Percentiles rank a stretch among this genome's conserved stretches.
phyloP scores from a whole-genome alignment of 1,140 invertebrate species.

The Platyscapa corneri region DNA sequence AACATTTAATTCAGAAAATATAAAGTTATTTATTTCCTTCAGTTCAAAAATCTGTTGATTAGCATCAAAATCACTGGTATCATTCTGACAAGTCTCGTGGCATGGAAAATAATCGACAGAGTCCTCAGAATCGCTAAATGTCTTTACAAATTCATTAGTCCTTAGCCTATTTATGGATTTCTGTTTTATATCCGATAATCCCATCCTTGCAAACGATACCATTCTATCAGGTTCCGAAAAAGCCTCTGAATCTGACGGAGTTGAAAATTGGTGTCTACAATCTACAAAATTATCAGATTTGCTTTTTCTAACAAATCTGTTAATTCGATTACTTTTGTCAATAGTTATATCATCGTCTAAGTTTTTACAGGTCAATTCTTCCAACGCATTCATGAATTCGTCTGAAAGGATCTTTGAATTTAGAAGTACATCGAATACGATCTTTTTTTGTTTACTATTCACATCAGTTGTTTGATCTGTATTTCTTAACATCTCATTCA shows the following conservation, averaged over 20 bases:
- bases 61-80: constrained; percentile 61
- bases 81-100: constrained; percentile 62
- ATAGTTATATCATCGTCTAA: constrained; percentile 19
- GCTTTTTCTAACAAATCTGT: constrained; percentile 54
- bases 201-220: constrained; percentile 85
- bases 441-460: constrained; percentile 61
- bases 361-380: constrained; percentile 52
- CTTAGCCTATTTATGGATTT: constrained; percentile 58
- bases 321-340: constrained; percentile 36
- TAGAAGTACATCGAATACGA: constrained; percentile 63
- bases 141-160: constrained; percentile 60
- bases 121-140: constrained; percentile 69
- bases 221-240: constrained; percentile 89
- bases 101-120: constrained; percentile 65
- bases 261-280: constrained; percentile 63
- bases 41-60: constrained; percentile 64
- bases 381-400: constrained; percentile 63
- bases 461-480: constrained; percentile 38
- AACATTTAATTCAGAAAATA: constrained; percentile 63
- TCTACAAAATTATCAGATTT: constrained; percentile 62
- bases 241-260: constrained; percentile 84
- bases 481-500: constrained; percentile 66
- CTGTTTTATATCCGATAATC: constrained; percentile 75
- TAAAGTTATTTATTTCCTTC: constrained; percentile 62
- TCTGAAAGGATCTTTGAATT: constrained; percentile 67